Base-by-base conservation (phyloP, 2,888 invertebrate genomes). In the Herminia tarsipennalis region DNA sequence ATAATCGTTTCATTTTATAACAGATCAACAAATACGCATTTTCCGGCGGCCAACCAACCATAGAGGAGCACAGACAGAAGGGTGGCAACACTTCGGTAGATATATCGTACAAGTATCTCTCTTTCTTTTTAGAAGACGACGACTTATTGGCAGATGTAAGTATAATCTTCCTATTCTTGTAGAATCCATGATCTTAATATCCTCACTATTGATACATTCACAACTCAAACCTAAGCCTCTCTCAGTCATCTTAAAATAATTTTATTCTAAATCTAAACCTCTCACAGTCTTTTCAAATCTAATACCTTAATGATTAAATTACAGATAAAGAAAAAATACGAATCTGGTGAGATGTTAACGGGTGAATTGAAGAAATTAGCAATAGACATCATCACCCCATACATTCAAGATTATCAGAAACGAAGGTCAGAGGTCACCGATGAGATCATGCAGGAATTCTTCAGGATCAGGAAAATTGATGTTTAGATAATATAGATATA, bases 61-160 rank as follows among this genome's bases (percentile, higher is more conserved):
- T 98, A 0, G 99, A 99, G 74, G 98, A 99, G 76, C 99, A 99
- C 79, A 91, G 96, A 45, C 87, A 93, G 65, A 88, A 95, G 17
- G 99, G 99, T 12, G 99, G 99, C n/a, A 95, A 99, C 87, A 98
- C 99, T 61, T 96, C 97, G 40, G 94, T 99, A 4, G 99, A 99
- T 88, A 98, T 98, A 42, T 95, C 99, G 0, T 99, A 94, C 91
- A 98, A 99, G 81, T 98, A 99, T 88, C 92, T 99, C 16, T 94
- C 93, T 16, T 99, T 98, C 88, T 99, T 99, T 92, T 77, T 99
- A 45, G 98, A 99, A 48, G 98, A 98, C 83, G 99, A 99, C 76
- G 94, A 94, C 0, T 93, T 93, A 73, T 88, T 99, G 51, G 96
- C 96, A 61, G 86, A 95, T 81, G 95, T 98, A 57, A 67, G 66